phyloP scores from a whole-genome alignment of 2,113 vertebrate genomes.

The Etheostoma cragini region DNA sequence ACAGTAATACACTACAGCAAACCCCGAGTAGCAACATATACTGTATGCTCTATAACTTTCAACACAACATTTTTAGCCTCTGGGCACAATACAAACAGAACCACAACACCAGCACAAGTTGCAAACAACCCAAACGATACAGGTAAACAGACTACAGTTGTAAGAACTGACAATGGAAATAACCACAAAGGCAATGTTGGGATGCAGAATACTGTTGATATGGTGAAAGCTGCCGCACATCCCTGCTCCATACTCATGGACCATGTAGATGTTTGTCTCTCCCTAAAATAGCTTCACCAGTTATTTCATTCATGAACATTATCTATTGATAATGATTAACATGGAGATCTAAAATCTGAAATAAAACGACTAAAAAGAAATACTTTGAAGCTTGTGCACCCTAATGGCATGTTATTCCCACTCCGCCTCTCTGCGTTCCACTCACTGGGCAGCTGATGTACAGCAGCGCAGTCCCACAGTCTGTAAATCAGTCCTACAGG shows the following conservation, averaged over 20 bases:
- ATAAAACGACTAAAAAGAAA: not conserved
- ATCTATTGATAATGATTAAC: not conserved
- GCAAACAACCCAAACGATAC: slow-evolving; percentile 36
- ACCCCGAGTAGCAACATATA: slow-evolving; percentile 25
- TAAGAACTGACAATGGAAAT: slow-evolving; percentile 44
- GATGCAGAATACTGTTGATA: slow-evolving; percentile 18
- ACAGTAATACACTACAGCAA: slow-evolving; percentile 33
- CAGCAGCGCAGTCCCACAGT: not conserved
- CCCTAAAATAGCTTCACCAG: not conserved
- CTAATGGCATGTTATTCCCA: not conserved
- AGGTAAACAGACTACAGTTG: slow-evolving; percentile 21
- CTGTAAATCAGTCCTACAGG: not conserved
- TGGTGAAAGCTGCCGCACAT: slow-evolving; percentile 1
- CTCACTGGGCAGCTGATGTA: not conserved
- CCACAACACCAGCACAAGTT: slow-evolving; percentile 30
- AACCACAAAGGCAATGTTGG: slow-evolving; percentile 25
- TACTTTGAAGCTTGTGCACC: not conserved
- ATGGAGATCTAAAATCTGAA: not conserved
- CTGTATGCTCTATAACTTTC: not conserved
- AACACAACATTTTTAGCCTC: slow-evolving; percentile 4
- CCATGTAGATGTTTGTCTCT: not conserved
- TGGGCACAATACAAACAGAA: slow-evolving; percentile 28
- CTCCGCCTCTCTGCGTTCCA: not conserved
- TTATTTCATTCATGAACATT: not conserved
- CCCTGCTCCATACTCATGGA: not conserved